phyloP scores from a whole-genome alignment of 2,797 vertebrate genomes.

The Syngnathus rostellatus region DNA sequence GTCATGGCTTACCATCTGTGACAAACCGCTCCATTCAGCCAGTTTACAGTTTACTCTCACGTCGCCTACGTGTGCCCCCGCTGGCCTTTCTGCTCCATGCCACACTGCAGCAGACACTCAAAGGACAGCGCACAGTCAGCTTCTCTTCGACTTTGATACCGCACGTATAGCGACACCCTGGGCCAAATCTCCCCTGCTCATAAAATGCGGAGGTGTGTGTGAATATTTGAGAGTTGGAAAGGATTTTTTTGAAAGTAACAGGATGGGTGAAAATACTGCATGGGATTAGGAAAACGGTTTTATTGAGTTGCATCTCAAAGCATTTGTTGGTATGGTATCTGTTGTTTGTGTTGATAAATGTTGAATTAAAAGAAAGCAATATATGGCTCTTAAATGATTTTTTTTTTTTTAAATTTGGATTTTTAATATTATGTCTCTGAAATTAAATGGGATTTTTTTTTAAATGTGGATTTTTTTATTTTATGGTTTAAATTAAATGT shows the following conservation, averaged over 20 bases:
- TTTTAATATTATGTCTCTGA: too few species aligned
- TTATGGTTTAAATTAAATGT: too few species aligned
- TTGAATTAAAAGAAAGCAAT: too few species aligned
- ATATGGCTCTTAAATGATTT: too few species aligned
- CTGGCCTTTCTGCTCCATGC: slow-evolving; percentile 42
- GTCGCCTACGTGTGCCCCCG: slow-evolving; percentile 27
- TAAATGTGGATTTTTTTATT: too few species aligned
- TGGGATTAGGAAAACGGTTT: background rate
- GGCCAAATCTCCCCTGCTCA: slow-evolving; percentile 18
- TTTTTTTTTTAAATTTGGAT: too few species aligned
- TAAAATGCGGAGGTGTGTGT: slow-evolving; percentile 18
- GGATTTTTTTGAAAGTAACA: background rate
- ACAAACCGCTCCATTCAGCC: slow-evolving; percentile 65
- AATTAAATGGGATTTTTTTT: too few species aligned
- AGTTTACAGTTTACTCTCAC: slow-evolving; percentile 44
- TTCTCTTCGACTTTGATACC: slow-evolving; percentile 20
- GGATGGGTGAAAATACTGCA: background rate
- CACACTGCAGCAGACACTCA: slow-evolving; percentile 39
- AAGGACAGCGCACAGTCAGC: slow-evolving; percentile 25
- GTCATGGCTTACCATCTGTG: slow-evolving; percentile 50
- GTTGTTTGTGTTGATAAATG: too few species aligned
- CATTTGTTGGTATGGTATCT: too few species aligned
- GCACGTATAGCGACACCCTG: slow-evolving; percentile 20
- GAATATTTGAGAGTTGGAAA: slow-evolving; percentile 6
- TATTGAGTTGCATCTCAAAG: too few species aligned